Evolutionary conservation across 2,113 vertebrate genomes (phyloP).

Genomic region (Otus sunia): DNA sequence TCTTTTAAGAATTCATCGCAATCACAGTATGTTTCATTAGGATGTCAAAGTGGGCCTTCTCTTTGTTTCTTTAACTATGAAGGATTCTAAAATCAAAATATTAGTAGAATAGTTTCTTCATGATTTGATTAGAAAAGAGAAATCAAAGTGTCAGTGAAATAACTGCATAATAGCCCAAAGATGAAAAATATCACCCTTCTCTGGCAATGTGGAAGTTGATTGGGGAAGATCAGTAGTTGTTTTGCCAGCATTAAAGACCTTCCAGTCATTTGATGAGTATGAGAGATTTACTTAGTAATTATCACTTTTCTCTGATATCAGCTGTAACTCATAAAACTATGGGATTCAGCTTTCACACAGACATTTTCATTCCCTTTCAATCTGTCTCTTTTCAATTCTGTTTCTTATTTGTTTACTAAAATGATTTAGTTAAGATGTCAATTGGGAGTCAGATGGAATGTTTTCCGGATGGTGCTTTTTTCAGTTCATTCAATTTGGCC

Average conservation of each 20-base stretch:
- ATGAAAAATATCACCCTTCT: background rate
- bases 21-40: background rate
- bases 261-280: background rate
- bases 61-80: background rate
- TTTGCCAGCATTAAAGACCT: conserved; percentile 29
- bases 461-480: conserved; percentile 26
- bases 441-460: background rate
- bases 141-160: background rate
- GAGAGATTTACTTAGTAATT: conserved; percentile 21
- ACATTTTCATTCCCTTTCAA: conserved; percentile 21
- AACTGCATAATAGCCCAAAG: background rate
- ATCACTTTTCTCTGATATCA: conserved; percentile 3
- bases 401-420: conserved; percentile 47
- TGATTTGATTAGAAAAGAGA: background rate
- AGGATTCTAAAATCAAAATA: background rate
- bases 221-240: background rate
- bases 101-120: background rate
- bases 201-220: background rate
- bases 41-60: background rate
- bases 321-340: background rate
- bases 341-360: background rate
- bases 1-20: background rate
- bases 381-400: conserved; percentile 24
- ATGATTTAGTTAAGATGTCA: conserved; percentile 53
- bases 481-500: conserved; percentile 13